Base-by-base conservation (phyloP, 1,140 invertebrate species). In the Hyles vespertilio region DNA sequence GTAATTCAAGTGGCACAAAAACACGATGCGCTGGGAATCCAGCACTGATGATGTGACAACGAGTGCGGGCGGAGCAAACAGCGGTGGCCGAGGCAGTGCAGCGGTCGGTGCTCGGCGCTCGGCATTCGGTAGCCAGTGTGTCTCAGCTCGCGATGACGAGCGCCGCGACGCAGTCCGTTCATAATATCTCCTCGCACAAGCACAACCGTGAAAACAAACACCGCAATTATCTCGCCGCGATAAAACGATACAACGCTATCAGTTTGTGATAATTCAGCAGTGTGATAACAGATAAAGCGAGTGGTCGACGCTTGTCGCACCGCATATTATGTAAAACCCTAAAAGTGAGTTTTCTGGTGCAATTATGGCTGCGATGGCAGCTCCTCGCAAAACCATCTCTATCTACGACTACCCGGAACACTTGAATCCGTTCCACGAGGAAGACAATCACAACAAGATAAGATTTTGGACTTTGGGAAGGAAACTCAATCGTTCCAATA, bases 331-430 rank as follows among this genome's bases (percentile, higher is more conserved):
- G 84, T 89, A 89, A 89, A 87, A 78, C 54, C 70, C 46, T 65
- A 59, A 67, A 75, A 74, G 63, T 64, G 53, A 57, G 53, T 55
- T 61, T 59, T 70, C 44, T 63, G 58, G 62, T 62, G 56, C 45
- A 75, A 80, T 62, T 61, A 84, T 87, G 84, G 74, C 81, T 56
- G 68, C 81, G 54, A 81, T 79, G 69, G 79, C 83, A 51, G 75
- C 66, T 50, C 70, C 76, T 46, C 72, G 81, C 56, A 89, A 86
- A 76, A 78, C 77, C 9, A 59, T 80, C 58, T 91, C 90, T 49
- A 91, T 93, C 66, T 90, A 93, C 78, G 91, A 94, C 77, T 94
- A 94, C 80, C 93, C 93, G 12, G 93, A 94, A 73, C 93, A 94
- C 74, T 83, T 94, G 45, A 94, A 94, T 84, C 93, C 93, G 3